Evolutionary conservation across 2,113 vertebrate genomes (phyloP).

Genomic region (Passer montanus): DNA sequence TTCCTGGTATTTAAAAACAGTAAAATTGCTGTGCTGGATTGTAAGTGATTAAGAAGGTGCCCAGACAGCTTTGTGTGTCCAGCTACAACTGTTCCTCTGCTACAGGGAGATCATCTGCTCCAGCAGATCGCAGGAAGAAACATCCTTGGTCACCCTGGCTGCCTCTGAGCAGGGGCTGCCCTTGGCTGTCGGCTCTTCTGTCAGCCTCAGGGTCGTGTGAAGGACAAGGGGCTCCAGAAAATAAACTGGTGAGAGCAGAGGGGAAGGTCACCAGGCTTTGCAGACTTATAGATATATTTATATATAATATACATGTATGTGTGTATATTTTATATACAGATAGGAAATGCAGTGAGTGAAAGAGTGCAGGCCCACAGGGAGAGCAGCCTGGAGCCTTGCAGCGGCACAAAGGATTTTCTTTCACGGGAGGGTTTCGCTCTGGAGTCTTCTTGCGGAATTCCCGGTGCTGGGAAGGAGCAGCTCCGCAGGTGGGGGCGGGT

Average conservation of each 20-base stretch:
- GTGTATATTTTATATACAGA: not conserved
- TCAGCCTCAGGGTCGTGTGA: accelerated
- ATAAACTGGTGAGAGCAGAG: accelerated
- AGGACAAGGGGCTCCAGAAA: not conserved
- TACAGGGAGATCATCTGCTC: accelerated
- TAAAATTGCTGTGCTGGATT: not conserved
- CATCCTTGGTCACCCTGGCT: accelerated
- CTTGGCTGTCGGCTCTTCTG: accelerated
- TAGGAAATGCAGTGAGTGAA: accelerated
- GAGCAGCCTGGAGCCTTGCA: not conserved
- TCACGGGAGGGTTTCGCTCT: accelerated
- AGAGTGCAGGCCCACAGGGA: accelerated
- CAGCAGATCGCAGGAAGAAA: not conserved
- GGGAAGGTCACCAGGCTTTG: not conserved
- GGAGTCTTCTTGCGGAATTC: accelerated
- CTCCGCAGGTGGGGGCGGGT: not conserved
- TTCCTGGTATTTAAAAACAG: not conserved
- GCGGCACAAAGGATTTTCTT: accelerated
- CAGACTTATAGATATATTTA: no score
- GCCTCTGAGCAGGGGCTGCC: not conserved
- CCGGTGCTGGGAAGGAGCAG: not conserved
- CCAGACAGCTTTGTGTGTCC: not conserved
- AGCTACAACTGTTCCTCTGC: accelerated
- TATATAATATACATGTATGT: not conserved
- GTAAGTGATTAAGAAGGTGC: not conserved